Percentiles rank a stretch among this genome's conserved stretches.
These are phyloP conservation scores for Rhizoglyphus robini DNA, from an alignment of 1,140 invertebrate genomes.

Conservation along the genomic window DNA sequence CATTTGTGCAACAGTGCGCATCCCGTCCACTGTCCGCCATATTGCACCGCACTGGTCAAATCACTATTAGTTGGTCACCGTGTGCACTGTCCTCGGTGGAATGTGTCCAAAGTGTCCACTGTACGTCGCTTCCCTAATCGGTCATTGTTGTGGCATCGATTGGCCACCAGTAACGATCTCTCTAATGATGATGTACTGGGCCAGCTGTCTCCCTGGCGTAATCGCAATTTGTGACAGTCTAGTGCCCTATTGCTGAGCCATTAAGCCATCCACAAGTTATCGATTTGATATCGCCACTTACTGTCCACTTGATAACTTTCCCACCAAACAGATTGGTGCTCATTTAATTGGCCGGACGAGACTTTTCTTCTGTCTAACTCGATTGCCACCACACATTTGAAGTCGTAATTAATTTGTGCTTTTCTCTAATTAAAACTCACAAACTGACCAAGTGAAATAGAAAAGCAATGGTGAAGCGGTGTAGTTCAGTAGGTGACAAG, in stretches of 20 bases:
- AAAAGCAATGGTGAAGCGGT: too few relatives aligned
- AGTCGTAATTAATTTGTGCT: background rate
- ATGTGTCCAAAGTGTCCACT: too few relatives aligned
- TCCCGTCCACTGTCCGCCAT: background rate
- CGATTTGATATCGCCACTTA: slow-evolving; percentile 4
- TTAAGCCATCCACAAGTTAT: background rate
- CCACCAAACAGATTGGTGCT: background rate
- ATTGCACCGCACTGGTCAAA: background rate
- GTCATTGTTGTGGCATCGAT: background rate
- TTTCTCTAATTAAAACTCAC: too few relatives aligned
- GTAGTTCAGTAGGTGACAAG: too few relatives aligned
- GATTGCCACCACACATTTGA: background rate
- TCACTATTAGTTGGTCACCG: background rate
- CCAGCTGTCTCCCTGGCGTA: background rate
- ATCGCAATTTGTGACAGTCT: background rate
- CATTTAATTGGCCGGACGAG: background rate
- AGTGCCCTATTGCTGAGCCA: background rate
- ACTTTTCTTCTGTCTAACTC: too few relatives aligned
- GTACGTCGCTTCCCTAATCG: background rate
- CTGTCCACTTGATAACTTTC: background rate
- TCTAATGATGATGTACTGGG: slow-evolving; percentile 10
- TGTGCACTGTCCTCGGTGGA: too few relatives aligned
- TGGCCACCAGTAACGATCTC: slow-evolving; percentile 3
- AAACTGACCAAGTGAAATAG: too few relatives aligned
- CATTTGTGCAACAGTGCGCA: background rate